Evolutionary conservation across 1,140 invertebrate genomes (phyloP).

Genomic region (Anoplophora glabripennis): DNA sequence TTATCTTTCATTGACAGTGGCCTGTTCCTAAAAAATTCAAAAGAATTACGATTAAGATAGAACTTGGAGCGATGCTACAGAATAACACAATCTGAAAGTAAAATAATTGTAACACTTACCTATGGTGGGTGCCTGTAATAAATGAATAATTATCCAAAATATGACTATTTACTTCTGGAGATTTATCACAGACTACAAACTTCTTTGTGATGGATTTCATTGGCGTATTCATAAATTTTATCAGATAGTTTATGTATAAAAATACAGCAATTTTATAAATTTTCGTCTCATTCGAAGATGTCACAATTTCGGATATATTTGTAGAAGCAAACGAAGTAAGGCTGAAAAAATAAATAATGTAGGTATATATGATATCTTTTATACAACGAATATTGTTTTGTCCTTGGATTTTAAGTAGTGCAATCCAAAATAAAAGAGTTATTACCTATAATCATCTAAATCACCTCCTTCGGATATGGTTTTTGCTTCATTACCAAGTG

Average conservation of each 20-base stretch:
- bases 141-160: slow-evolving; percentile 50
- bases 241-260: slow-evolving; percentile 49
- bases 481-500: slow-evolving; percentile 39
- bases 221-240: slow-evolving; percentile 46
- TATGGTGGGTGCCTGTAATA: slow-evolving; percentile 9
- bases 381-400: no score
- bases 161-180: slow-evolving; percentile 43
- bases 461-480: slow-evolving; percentile 35
- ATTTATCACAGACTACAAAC: slow-evolving; percentile 42
- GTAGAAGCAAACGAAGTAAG: slow-evolving; percentile 2
- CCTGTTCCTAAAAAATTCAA: slow-evolving; percentile 47
- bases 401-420: no score
- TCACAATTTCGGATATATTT: slow-evolving; percentile 16
- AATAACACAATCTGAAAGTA: slow-evolving; percentile 6
- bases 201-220: slow-evolving; percentile 46
- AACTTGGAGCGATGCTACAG: background rate
- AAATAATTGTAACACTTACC: slow-evolving; percentile 5
- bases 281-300: slow-evolving; percentile 8
- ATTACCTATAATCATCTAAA: slow-evolving; percentile 28
- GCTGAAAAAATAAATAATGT: slow-evolving; percentile 9
- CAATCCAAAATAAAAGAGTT: no score
- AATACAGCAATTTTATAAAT: slow-evolving; percentile 39
- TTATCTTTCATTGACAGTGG: slow-evolving; percentile 53
- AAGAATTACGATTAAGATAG: background rate
- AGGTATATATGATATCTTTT: background rate